Evolutionary conservation across 2,113 vertebrate species (phyloP).

Genomic region (Marcusenius ussheri): DNA sequence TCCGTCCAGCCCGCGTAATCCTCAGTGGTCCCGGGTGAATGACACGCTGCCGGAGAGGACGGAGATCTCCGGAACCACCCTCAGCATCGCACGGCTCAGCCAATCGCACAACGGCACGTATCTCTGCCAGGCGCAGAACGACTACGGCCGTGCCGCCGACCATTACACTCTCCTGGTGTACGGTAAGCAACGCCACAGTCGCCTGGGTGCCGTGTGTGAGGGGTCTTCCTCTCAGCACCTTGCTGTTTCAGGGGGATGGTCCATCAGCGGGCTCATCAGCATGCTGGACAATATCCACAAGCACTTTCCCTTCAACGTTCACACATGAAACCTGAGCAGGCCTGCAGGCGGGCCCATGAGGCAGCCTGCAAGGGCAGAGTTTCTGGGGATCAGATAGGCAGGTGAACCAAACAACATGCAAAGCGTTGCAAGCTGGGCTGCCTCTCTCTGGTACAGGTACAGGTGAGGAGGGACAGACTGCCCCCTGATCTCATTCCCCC

Average conservation of each 20-base stretch:
- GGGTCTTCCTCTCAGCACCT: neutral
- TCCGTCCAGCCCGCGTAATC: constrained; percentile 65
- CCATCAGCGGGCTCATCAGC: neutral
- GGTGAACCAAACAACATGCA: neutral
- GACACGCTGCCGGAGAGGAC: constrained; percentile 77
- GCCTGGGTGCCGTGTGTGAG: neutral
- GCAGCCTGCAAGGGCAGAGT: neutral
- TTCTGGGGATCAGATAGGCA: neutral
- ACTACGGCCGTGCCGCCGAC: constrained; percentile 78
- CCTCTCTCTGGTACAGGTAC: neutral
- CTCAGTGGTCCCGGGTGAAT: constrained; percentile 79
- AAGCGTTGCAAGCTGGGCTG: neutral
- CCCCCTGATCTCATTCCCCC: neutral
- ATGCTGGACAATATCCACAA: neutral
- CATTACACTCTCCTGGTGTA: constrained; percentile 83
- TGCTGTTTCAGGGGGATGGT: neutral
- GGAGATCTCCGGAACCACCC: constrained; percentile 65
- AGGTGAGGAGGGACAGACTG: neutral
- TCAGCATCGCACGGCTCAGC: constrained; percentile 73
- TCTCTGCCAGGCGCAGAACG: constrained; percentile 80
- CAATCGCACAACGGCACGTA: constrained; percentile 82
- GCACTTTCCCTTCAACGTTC: neutral
- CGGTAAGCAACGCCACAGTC: constrained; percentile 53
- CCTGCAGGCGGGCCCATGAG: too few species aligned
- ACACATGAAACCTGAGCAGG: neutral